These are phyloP conservation scores for Apostichopus leukothele DNA, from an alignment of 53 echinoderm and acorn worm species.

Conservation along the genomic window DNA sequence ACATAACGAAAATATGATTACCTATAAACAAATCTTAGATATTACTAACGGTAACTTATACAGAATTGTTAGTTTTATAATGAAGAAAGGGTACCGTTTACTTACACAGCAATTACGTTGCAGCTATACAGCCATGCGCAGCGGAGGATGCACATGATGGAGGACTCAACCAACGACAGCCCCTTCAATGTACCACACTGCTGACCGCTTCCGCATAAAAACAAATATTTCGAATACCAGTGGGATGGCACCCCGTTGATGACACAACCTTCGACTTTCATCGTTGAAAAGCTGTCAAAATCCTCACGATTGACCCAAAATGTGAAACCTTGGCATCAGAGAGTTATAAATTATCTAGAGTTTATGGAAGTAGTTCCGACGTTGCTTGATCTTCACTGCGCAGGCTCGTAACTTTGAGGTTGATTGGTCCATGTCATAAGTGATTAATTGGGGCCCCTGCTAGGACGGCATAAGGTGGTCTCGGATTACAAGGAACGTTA, in stretches of 20 bases:
- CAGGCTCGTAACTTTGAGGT: neutral
- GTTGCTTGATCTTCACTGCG: neutral
- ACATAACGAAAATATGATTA: no score
- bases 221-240: neutral
- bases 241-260: neutral
- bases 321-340: neutral
- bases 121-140: no score
- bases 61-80: no score
- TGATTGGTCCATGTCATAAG: constrained; percentile 11
- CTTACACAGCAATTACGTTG: no score
- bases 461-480: constrained; percentile 35
- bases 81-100: no score
- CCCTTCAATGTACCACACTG: neutral
- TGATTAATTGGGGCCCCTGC: constrained; percentile 12
- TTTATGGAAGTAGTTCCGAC: constrained; percentile 32
- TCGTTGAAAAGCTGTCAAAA: neutral
- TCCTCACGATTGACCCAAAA: neutral
- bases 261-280: neutral
- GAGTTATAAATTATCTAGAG: neutral
- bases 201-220: neutral
- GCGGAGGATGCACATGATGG: no score
- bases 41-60: no score
- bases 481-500: constrained; percentile 5
- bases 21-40: no score
- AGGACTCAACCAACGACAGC: no score